These are phyloP conservation scores for Spea multiplicata DNA, from an alignment of 2,113 vertebrate genomes.

Conservation along the genomic window DNA sequence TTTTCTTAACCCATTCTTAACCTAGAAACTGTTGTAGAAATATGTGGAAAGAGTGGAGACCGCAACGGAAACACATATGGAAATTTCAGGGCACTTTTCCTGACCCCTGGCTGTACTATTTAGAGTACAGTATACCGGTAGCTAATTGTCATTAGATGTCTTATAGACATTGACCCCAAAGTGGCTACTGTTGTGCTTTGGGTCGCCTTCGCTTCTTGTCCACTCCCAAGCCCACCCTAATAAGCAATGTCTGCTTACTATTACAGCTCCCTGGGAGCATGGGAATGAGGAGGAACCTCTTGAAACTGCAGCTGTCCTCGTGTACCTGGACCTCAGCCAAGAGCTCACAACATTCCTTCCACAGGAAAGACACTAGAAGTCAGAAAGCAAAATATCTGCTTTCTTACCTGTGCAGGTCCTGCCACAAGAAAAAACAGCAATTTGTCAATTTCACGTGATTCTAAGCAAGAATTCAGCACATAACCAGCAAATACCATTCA, in stretches of 20 bases:
- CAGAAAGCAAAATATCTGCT: not conserved
- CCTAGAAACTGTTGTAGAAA: too few relatives aligned
- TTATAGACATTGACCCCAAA: not conserved
- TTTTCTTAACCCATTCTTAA: too few relatives aligned
- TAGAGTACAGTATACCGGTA: too few relatives aligned
- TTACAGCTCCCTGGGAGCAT: not conserved
- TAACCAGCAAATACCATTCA: too few relatives aligned
- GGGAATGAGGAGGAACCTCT: conserved; percentile 2
- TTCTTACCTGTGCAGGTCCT: not conserved
- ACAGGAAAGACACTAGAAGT: conserved; percentile 20
- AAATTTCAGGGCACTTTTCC: too few relatives aligned
- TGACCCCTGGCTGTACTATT: too few relatives aligned
- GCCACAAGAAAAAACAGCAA: too few relatives aligned
- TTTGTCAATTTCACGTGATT: too few relatives aligned
- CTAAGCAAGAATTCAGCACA: too few relatives aligned
- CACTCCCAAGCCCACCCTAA: not conserved
- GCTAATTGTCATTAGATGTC: not conserved
- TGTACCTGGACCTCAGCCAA: conserved; percentile 16
- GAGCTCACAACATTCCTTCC: conserved; percentile 16
- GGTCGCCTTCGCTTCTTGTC: not conserved
- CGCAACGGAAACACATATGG: too few relatives aligned
- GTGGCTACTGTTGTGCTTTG: not conserved
- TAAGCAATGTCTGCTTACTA: not conserved
- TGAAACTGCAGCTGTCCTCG: conserved; percentile 13
- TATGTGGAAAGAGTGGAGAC: too few relatives aligned